A percentile compares a stretch with the other conserved stretches of the same genome.
Conservation (phyloP, 2,888 invertebrate species). For the Drosophila kuntzei region DNA sequence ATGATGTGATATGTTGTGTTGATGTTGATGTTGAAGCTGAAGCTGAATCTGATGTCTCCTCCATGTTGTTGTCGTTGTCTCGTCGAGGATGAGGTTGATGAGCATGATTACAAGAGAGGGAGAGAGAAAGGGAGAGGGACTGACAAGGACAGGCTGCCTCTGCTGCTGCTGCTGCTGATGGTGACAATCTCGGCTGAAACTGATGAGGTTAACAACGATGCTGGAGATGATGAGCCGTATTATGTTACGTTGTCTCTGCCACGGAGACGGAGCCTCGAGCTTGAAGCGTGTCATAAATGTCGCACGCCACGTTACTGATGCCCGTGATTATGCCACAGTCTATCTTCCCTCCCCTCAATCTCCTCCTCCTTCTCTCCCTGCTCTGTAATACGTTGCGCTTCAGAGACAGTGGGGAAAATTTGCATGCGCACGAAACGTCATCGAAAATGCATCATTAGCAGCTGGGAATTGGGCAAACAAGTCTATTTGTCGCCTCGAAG, state of each 20-base stretch:
- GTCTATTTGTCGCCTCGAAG: slow-evolving; percentile 77
- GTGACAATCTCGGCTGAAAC: slow-evolving; percentile 74
- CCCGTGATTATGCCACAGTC: slow-evolving; percentile 65
- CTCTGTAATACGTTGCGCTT: slow-evolving; percentile 49
- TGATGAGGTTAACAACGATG: slow-evolving; percentile 75
- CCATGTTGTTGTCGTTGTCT: slow-evolving; percentile 28
- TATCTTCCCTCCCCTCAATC: background rate
- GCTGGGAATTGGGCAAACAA: slow-evolving; percentile 80
- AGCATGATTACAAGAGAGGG: slow-evolving; percentile 58
- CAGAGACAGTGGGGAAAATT: slow-evolving; percentile 49
- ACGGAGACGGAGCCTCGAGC: slow-evolving; percentile 36
- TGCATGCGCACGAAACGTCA: slow-evolving; percentile 77
- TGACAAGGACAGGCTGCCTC: slow-evolving; percentile 3
- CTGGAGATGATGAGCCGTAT: slow-evolving; percentile 77
- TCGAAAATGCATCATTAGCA: slow-evolving; percentile 82
- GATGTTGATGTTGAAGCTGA: slow-evolving; percentile 30
- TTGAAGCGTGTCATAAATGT: slow-evolving; percentile 78
- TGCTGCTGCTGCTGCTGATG: slow-evolving; percentile 45
- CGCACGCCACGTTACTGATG: slow-evolving; percentile 79
- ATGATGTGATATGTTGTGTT: slow-evolving; percentile 75
- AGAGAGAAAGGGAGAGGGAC: background rate
- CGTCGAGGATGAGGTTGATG: slow-evolving; percentile 57
- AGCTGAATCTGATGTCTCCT: slow-evolving; percentile 31
- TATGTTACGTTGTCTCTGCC: slow-evolving; percentile 66
- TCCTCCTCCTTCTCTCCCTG: background rate